These are phyloP conservation scores for Emydocephalus ijimae DNA, from an alignment of 2,113 vertebrate species.

Conservation along the genomic window DNA sequence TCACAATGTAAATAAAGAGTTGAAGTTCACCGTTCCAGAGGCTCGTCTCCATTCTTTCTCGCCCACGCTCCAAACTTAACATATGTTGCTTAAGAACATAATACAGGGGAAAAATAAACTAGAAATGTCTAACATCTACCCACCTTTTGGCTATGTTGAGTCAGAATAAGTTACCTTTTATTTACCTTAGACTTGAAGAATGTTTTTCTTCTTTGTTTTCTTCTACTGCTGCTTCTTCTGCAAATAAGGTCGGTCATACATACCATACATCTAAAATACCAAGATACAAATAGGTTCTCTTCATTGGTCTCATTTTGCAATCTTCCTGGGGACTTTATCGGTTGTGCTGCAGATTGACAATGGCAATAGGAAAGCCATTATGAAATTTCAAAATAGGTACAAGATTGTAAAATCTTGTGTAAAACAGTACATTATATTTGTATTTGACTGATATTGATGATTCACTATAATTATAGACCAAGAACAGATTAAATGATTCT, in stretches of 20 bases:
- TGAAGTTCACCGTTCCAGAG: no score
- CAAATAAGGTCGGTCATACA: not conserved
- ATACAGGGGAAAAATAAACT: not conserved
- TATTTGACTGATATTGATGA: not conserved
- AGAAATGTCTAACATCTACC: not conserved
- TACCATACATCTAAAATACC: not conserved
- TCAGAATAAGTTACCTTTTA: not conserved
- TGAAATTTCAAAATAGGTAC: not conserved
- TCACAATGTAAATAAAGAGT: no score
- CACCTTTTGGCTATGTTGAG: not conserved
- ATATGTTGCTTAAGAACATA: not conserved
- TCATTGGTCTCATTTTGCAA: not conserved
- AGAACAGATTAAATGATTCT: not conserved
- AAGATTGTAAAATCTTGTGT: not conserved
- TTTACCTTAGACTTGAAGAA: fast-evolving
- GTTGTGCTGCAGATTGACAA: not conserved
- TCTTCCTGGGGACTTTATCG: not conserved
- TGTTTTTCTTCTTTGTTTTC: not conserved
- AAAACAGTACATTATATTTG: not conserved
- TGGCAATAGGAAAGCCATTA: conserved; percentile 26
- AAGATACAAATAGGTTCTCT: fast-evolving
- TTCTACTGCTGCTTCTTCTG: not conserved
- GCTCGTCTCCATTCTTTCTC: no score
- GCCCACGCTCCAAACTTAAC: no score
- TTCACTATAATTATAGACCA: fast-evolving